phyloP scores from a whole-genome alignment of 2,888 invertebrate genomes.

The Pterostichus madidus region DNA sequence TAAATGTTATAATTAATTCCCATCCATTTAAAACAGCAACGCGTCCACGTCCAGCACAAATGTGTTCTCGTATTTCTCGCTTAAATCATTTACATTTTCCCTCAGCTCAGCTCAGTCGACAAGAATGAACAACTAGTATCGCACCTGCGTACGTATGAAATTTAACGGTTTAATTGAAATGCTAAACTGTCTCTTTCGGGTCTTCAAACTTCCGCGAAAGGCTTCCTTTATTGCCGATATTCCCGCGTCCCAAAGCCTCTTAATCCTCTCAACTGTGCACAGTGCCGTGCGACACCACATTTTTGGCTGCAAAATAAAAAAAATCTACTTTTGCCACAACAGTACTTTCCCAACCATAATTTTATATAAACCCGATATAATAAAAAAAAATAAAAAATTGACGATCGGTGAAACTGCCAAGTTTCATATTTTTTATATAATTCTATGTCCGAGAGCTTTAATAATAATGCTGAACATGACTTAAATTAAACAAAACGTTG shows the following conservation, averaged over 20 bases:
- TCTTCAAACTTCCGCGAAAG: slow-evolving; percentile 27
- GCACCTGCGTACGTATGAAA: slow-evolving; percentile 56
- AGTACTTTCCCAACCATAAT: too few species aligned
- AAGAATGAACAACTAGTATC: slow-evolving; percentile 8
- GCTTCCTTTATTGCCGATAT: slow-evolving; percentile 22
- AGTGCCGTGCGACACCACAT: background rate
- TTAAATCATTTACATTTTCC: slow-evolving; percentile 56
- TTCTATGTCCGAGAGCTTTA: too few species aligned
- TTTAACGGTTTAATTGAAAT: slow-evolving; percentile 55
- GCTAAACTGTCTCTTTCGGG: slow-evolving; percentile 50
- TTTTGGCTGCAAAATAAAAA: background rate
- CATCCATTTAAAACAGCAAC: slow-evolving; percentile 39
- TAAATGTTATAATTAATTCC: slow-evolving; percentile 46
- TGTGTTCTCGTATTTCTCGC: slow-evolving; percentile 41
- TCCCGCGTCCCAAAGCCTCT: too few species aligned
- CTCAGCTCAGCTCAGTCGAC: background rate
- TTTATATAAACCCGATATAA: too few species aligned
- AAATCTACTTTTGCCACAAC: too few species aligned
- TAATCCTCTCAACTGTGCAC: background rate
- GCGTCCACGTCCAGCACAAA: slow-evolving; percentile 52
- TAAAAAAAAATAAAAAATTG: too few species aligned
- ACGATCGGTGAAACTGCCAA: too few species aligned
- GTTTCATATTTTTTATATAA: too few species aligned
- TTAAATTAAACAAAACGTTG: too few species aligned
- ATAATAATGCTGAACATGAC: too few species aligned